Conservation (phyloP, 2,113 vertebrate genomes). For the Megaceryle torquata region DNA sequence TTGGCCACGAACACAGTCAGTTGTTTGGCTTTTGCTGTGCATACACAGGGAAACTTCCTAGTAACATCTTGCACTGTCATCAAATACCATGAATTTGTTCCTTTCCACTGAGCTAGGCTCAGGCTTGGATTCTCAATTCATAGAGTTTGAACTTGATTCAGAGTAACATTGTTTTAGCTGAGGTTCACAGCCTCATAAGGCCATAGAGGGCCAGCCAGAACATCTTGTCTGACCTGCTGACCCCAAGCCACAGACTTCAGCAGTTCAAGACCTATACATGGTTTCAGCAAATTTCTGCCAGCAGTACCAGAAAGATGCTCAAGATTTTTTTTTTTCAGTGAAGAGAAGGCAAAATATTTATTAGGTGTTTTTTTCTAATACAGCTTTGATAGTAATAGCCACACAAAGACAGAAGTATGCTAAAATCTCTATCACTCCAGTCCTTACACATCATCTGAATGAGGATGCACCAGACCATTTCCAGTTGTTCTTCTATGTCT, state of each 20-base stretch:
- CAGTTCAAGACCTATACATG: not conserved
- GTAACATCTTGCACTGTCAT: constrained; percentile 52
- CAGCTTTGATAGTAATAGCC: not conserved
- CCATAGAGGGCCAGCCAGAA: constrained; percentile 14
- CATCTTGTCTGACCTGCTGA: not conserved
- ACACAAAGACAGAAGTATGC: not conserved
- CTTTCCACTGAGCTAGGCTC: constrained; percentile 4
- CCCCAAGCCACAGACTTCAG: not conserved
- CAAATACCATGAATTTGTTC: constrained; percentile 53
- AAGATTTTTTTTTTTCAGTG: not conserved
- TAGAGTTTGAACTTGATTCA: constrained; percentile 39
- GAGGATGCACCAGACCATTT: not conserved
- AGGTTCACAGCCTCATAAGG: constrained; percentile 31
- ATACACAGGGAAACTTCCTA: not conserved
- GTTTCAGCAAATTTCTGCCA: not conserved
- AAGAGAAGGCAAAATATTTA: not conserved
- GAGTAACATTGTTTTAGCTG: constrained; percentile 51
- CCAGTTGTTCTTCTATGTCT: not conserved
- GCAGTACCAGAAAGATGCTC: not conserved
- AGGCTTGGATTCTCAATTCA: constrained; percentile 1
- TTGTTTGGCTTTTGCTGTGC: constrained; percentile 30
- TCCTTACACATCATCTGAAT: not conserved
- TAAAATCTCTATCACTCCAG: not conserved
- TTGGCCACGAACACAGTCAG: not conserved
- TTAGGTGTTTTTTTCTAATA: not conserved